phyloP scores from a whole-genome alignment of 2,888 invertebrate genomes.

The Emmelina monodactyla region DNA sequence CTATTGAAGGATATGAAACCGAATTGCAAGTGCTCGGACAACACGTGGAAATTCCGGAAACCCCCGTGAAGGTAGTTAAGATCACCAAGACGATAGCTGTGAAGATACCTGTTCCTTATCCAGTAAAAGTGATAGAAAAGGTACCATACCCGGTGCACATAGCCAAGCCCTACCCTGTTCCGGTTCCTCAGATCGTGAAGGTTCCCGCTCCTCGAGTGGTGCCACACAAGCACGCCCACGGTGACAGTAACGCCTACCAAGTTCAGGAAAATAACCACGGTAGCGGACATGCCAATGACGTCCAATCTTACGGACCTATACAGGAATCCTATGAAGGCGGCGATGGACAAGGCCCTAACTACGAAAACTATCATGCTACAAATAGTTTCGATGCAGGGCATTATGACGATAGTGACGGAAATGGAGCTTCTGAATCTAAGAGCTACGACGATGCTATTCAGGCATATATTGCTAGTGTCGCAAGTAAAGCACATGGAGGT shows the following conservation, averaged over 20 bases:
- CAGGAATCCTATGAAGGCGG: too few species aligned
- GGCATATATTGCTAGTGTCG: slow-evolving; percentile 28
- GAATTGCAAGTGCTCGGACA: slow-evolving; percentile 52
- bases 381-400: too few species aligned
- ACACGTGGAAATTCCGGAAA: slow-evolving; percentile 56
- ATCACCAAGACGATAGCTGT: slow-evolving; percentile 73
- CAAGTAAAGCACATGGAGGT: slow-evolving; percentile 6
- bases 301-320: too few species aligned
- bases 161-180: slow-evolving; percentile 69
- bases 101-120: slow-evolving; percentile 75
- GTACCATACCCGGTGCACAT: slow-evolving; percentile 70
- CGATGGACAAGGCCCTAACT: not conserved
- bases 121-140: slow-evolving; percentile 70
- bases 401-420: slow-evolving; percentile 35
- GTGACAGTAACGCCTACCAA: slow-evolving; percentile 24
- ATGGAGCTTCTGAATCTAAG: slow-evolving; percentile 40
- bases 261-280: slow-evolving; percentile 27
- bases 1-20: slow-evolving; percentile 52
- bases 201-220: slow-evolving; percentile 64
- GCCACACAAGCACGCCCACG: slow-evolving; percentile 17
- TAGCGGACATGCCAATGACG: slow-evolving; percentile 18
- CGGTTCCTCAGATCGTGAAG: slow-evolving; percentile 68
- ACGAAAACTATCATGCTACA: not conserved
- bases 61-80: slow-evolving; percentile 71
- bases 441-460: slow-evolving; percentile 43